Percentiles rank a stretch among this genome's conserved stretches.
Evolutionary conservation across 1,140 invertebrate genomes (phyloP).

Genomic region (Sweltsa coloradensis): DNA sequence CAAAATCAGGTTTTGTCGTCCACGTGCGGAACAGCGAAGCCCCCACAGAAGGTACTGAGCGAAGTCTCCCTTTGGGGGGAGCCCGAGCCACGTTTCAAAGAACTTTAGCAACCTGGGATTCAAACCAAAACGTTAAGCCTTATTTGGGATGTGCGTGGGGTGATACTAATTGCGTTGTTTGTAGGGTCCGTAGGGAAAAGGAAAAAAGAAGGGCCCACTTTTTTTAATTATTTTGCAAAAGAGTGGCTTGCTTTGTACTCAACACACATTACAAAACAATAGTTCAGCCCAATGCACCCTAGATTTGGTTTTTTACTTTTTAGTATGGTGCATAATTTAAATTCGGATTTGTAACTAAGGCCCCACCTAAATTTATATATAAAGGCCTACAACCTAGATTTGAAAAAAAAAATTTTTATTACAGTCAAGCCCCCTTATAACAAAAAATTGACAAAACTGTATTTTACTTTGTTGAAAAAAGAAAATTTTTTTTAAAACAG

Average conservation of each 20-base stretch:
- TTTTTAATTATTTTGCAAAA: not conserved
- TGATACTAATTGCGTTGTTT: not conserved
- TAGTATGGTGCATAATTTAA: too few relatives aligned
- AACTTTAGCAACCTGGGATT: conserved; percentile 72
- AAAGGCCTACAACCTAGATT: too few relatives aligned
- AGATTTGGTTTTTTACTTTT: too few relatives aligned
- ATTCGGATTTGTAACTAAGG: too few relatives aligned
- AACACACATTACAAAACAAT: not conserved
- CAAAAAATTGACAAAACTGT: too few relatives aligned
- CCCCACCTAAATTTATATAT: too few relatives aligned
- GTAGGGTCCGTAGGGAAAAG: not conserved
- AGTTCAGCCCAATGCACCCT: not conserved
- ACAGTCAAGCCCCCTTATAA: too few relatives aligned
- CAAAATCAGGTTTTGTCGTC: conserved; percentile 39
- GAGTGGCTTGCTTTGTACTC: not conserved
- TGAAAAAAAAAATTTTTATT: too few relatives aligned
- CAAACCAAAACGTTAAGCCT: conserved; percentile 16
- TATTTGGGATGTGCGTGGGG: not conserved
- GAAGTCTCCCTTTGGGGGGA: conserved; percentile 58
- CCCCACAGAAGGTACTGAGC: conserved; percentile 52
- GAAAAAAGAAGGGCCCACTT: not conserved
- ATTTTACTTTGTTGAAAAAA: too few relatives aligned
- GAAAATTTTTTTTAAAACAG: too few relatives aligned
- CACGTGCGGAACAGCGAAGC: conserved; percentile 51
- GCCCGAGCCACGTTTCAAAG: conserved; percentile 61